Conservation (phyloP, 2,113 vertebrate genomes). For the Microtus oregoni region DNA sequence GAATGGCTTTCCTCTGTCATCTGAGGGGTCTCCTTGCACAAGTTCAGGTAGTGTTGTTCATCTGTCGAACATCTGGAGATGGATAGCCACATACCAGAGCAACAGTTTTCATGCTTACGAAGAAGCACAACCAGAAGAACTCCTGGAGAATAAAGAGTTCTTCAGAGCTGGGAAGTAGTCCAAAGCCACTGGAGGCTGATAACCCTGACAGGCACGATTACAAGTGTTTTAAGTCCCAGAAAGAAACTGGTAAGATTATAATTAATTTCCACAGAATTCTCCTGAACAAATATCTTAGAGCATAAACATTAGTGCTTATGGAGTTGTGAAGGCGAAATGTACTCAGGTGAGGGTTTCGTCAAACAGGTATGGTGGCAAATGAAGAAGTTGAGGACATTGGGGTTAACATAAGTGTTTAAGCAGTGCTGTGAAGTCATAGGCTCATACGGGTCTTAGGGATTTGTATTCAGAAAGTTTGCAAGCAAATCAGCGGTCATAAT, state of each 20-base stretch:
- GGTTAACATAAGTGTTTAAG: background rate
- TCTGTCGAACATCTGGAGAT: background rate
- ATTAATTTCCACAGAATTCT: background rate
- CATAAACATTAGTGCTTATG: background rate
- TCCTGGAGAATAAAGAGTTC: background rate
- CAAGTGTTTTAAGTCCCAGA: background rate
- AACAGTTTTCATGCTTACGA: background rate
- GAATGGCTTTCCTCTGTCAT: background rate
- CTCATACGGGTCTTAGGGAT: background rate
- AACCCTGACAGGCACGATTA: background rate
- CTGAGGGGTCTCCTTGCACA: background rate
- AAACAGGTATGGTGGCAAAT: background rate
- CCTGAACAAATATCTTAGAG: background rate
- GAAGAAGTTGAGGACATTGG: background rate
- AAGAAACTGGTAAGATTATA: background rate
- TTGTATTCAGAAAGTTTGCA: background rate
- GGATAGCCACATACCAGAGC: background rate
- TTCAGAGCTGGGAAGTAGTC: background rate
- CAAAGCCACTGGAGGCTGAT: background rate
- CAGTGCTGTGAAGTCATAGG: rapidly evolving
- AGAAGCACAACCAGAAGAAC: background rate
- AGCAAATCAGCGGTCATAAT: background rate
- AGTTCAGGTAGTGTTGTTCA: background rate
- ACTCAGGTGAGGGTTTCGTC: background rate
- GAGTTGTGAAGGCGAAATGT: background rate